These are phyloP conservation scores for Gopherus flavomarginatus DNA, from an alignment of 2,113 vertebrate species.

Conservation along the genomic window DNA sequence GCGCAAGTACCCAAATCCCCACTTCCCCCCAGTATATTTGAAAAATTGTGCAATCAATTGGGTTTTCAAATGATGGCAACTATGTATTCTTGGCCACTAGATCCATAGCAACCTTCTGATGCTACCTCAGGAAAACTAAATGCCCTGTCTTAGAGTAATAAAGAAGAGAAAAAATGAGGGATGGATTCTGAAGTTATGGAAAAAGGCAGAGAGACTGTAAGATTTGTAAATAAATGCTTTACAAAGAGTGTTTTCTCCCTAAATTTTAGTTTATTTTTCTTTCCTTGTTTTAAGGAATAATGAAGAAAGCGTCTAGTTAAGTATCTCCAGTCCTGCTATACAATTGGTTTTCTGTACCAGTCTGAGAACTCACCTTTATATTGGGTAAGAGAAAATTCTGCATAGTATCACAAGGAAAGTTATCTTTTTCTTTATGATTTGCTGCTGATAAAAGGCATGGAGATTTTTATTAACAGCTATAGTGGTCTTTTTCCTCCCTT, in stretches of 20 bases:
- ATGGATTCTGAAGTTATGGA: constrained; percentile 11
- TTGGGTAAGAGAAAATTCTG: neutral
- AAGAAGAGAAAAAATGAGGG: neutral
- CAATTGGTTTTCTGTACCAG: neutral
- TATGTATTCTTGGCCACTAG: constrained; percentile 39
- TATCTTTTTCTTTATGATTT: neutral
- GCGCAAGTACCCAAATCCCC: neutral
- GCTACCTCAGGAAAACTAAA: constrained; percentile 7
- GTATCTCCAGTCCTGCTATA: neutral
- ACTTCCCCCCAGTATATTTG: neutral
- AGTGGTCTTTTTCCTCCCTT: neutral
- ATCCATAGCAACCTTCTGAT: constrained; percentile 47
- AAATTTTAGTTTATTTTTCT: neutral
- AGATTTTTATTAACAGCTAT: neutral
- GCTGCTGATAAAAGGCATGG: neutral
- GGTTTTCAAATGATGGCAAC: neutral
- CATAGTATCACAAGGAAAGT: neutral
- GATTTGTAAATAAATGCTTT: neutral
- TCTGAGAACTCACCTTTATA: neutral
- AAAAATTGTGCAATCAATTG: neutral
- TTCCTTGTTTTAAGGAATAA: neutral
- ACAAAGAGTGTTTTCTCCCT: neutral
- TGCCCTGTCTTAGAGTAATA: neutral
- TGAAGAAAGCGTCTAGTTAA: neutral
- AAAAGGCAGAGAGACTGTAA: neutral